Conservation (phyloP, 2,888 invertebrate genomes). For the Ctena decussata region DNA sequence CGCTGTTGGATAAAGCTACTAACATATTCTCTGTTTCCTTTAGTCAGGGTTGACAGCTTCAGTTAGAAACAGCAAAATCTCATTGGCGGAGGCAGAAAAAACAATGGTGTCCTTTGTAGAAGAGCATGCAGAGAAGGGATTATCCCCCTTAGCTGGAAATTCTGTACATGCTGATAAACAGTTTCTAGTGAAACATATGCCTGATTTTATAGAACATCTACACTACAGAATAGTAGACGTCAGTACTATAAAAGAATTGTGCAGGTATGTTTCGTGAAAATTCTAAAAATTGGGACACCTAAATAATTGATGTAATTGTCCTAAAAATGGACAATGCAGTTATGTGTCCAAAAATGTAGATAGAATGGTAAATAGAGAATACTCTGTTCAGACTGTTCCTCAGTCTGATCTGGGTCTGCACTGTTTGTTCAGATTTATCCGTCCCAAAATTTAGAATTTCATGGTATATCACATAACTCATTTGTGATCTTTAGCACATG, state of each 20-base stretch:
- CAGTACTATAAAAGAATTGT: conserved; percentile 94
- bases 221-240: conserved; percentile 98
- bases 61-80: conserved; percentile 91
- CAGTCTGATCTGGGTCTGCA: no score
- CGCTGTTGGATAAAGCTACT: no score
- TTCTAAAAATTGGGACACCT: no score
- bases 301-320: no score
- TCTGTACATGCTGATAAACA: conserved; percentile 94
- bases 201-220: conserved; percentile 91
- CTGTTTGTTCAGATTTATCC: no score
- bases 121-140: conserved; percentile 88
- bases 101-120: conserved; percentile 91
- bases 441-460: no score
- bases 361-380: no score
- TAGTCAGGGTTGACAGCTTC: conserved; percentile 94
- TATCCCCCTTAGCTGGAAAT: conserved; percentile 92
- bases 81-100: conserved; percentile 91
- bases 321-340: no score
- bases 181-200: conserved; percentile 95
- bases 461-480: no score
- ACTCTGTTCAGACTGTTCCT: no score
- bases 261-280: conserved; percentile 73
- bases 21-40: conserved; percentile 66
- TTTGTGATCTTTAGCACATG: no score
- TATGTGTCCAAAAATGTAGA: no score